A percentile compares a stretch with the other conserved stretches of the same genome.
Conservation (phyloP, 2,888 invertebrate genomes). For the Rhaphigaster nebulosa region DNA sequence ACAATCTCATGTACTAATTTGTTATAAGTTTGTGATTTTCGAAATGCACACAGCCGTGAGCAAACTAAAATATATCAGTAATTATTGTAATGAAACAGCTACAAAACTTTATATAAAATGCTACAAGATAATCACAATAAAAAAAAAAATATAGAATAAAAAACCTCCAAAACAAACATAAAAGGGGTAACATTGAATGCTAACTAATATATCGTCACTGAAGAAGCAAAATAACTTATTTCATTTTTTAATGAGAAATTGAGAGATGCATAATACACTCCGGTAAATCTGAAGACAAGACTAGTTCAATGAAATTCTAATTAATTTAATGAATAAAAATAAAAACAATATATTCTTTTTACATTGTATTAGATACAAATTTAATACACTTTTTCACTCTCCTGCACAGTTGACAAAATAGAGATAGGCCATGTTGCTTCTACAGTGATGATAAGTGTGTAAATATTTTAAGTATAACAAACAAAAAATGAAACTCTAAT, state of each 20-base stretch:
- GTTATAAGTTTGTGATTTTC: background rate
- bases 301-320: too few relatives aligned
- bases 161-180: background rate
- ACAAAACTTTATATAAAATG: background rate
- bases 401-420: too few relatives aligned
- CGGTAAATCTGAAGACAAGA: too few relatives aligned
- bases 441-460: background rate
- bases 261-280: too few relatives aligned
- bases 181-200: background rate
- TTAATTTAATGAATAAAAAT: too few relatives aligned
- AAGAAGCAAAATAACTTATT: too few relatives aligned
- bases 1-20: background rate
- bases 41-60: background rate
- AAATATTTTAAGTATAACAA: slow-evolving; percentile 1
- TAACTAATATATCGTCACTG: background rate
- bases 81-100: background rate
- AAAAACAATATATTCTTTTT: too few relatives aligned
- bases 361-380: too few relatives aligned
- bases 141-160: background rate
- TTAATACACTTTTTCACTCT: too few relatives aligned
- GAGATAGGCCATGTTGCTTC: too few relatives aligned
- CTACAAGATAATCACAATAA: background rate
- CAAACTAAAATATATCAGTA: slow-evolving; percentile 12
- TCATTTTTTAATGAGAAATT: too few relatives aligned
- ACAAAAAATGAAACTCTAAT: background rate